Base-by-base conservation (phyloP, 1,140 invertebrate species). In the Aradophagus sp. region DNA sequence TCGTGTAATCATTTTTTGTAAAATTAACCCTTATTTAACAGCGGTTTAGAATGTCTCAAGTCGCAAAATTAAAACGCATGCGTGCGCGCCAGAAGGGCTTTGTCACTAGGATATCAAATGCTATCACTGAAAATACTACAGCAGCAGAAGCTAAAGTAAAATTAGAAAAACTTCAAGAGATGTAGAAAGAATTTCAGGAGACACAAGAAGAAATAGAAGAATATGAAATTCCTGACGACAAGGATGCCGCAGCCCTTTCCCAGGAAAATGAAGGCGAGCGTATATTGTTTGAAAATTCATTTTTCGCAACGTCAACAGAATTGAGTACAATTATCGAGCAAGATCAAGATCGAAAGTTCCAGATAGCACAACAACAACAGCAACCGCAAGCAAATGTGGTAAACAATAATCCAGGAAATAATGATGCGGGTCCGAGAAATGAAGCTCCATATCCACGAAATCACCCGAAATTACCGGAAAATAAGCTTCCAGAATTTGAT, bases 401-500 rank as follows among this genome's bases (percentile, higher is more conserved):
- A n/a, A n/a, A n/a, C n/a, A n/a, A n/a, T n/a, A n/a, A n/a, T n/a
- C n/a, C n/a, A n/a, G n/a, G n/a, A n/a, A n/a, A n/a, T n/a, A n/a
- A n/a, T n/a, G n/a, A n/a, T n/a, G n/a, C n/a, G n/a, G 2, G 31
- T 12, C 4, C 20, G 20, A 5, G 4, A 23, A 23, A 23, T 5
- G 20, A 8, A 23, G 4, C 20, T 23, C 20, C 4, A 4, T 23
- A 23, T n/a, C n/a, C n/a, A n/a, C n/a, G 20, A 23, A 23, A 8
- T 8, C 4, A 5, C 26, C 52, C 11, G 27, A 42, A 55, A 15
- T 19, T 48, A 11, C 29, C 36, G 15, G 27, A 41, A 32, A 42
- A 39, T 6, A 52, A 52, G 39, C 8, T 52, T 7, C 52, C 29
- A 20, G 52, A 56, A 16, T 58, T 58, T 26, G 16, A 36, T n/a